Evolutionary conservation across 2,797 vertebrate genomes (phyloP), one percentile per base, ranked within the genome.

Genomic region (Coilia nasus): DNA sequence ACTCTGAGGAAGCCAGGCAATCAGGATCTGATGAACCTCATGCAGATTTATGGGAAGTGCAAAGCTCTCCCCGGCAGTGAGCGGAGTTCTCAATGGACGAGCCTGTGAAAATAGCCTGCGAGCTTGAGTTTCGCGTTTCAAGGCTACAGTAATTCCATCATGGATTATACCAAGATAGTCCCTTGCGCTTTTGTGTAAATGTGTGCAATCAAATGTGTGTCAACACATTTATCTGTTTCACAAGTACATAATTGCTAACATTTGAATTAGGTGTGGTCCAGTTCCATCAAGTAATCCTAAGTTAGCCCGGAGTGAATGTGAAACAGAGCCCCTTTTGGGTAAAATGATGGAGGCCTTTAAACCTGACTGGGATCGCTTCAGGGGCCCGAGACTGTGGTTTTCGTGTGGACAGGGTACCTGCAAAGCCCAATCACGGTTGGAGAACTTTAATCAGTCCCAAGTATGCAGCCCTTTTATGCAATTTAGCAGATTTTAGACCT

Each of bases 241-340:
- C 71, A 78, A 78, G 71, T 78, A 15, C 31, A 78, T 78, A 44
- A 41, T 41, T 41, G 15, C 17, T 44, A 44, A 44, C 71, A 78
- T 78, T 78, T 78, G 71, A 31, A 78, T 41, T 78, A 78, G 71
- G 71, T 78, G 71, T 44, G 71, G 71, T 78, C 31, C 31, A 1
- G 71, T 19, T 31, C 17, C 14, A 44, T 17, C 71, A 44, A 21
- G 17, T 19, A 78, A 78, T 21, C 19, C 21, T 1, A 44, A 1
- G 31, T 19, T 44, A 21, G 57, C 21, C 57, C 17, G 2, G 17
- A 21, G 35, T 2, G 14, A 1, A 21, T 44, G 35, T 41, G 35
- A 41, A 44, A 78, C 1, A 7, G 14, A 71, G 31, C 17, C 71
- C 35, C 28, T 6, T 75, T 75, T 75, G 25, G 28, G 3, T 67